Percentiles rank a stretch among this genome's conserved stretches.
These are phyloP conservation scores for Myotis daubentonii DNA, from an alignment of 2,797 vertebrate species.

Conservation along the genomic window DNA sequence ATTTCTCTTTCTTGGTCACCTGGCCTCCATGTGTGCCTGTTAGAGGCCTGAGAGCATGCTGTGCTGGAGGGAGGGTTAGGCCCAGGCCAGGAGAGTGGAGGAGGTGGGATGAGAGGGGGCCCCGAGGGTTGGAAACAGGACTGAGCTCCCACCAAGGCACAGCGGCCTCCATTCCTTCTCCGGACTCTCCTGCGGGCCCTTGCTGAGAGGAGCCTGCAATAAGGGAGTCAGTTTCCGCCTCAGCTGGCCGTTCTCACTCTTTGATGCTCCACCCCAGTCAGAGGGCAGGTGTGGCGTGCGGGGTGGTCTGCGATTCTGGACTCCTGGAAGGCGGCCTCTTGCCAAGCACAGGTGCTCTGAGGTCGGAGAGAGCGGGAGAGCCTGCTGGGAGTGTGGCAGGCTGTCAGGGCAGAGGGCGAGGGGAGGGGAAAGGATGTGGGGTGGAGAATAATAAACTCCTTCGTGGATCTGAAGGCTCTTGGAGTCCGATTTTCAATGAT, in stretches of 20 bases:
- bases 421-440: background rate
- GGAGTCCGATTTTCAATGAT: conserved; percentile 20
- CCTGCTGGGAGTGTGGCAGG: background rate
- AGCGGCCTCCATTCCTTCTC: background rate
- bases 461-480: background rate
- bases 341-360: background rate
- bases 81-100: background rate
- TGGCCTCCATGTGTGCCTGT: background rate
- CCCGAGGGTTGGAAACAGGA: background rate
- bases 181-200: background rate
- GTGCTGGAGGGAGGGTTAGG: background rate
- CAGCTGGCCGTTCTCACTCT: background rate
- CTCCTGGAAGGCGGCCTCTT: background rate
- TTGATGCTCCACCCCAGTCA: background rate
- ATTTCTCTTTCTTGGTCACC: background rate
- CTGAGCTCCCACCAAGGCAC: background rate
- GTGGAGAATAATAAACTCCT: conserved; percentile 33
- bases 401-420: background rate
- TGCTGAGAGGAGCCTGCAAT: background rate
- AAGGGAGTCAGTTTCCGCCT: background rate
- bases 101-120: background rate
- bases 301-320: background rate
- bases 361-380: background rate
- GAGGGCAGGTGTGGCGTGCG: background rate
- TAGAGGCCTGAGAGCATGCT: background rate